These are phyloP conservation scores for Mactra quadrangularis DNA, from an alignment of 1,140 invertebrate genomes.

Conservation along the genomic window DNA sequence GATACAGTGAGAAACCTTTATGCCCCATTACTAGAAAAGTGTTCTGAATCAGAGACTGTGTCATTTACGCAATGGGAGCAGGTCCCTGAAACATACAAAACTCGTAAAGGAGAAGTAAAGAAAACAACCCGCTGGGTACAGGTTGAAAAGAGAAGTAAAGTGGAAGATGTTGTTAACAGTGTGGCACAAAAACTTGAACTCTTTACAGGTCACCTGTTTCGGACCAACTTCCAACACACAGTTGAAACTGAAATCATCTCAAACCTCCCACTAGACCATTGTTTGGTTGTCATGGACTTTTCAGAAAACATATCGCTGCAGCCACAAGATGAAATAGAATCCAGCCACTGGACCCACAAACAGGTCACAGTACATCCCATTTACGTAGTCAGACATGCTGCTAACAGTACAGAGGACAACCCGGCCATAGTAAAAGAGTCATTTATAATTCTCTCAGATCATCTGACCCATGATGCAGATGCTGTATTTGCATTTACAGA, in stretches of 20 bases:
- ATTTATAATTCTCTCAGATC: constrained; percentile 35
- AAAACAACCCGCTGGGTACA: constrained; percentile 23
- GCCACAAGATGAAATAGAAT: constrained; percentile 51
- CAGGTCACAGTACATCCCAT: constrained; percentile 46
- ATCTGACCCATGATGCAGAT: constrained; percentile 24
- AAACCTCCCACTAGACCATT: constrained; percentile 28
- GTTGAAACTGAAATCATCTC: constrained; percentile 5
- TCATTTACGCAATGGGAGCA: constrained; percentile 24
- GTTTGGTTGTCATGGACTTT: constrained; percentile 40
- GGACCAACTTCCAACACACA: constrained; percentile 24
- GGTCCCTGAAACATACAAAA: background rate
- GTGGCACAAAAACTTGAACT: background rate
- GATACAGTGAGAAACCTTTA: constrained; percentile 8
- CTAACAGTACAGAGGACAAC: constrained; percentile 4
- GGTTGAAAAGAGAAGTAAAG: constrained; percentile 11
- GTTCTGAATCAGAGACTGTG: background rate
- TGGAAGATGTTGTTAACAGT: constrained; percentile 25
- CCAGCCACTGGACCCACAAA: constrained; percentile 28
- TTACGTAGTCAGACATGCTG: constrained; percentile 23
- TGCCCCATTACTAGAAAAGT: constrained; percentile 10
- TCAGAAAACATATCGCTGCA: constrained; percentile 13
- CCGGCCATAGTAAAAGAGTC: constrained; percentile 36
- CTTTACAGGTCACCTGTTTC: constrained; percentile 15
- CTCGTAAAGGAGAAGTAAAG: background rate
- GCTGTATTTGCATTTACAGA: constrained; percentile 26